Evolutionary conservation across 2,113 vertebrate species (phyloP).

Genomic region (Macquaria ambigua): DNA sequence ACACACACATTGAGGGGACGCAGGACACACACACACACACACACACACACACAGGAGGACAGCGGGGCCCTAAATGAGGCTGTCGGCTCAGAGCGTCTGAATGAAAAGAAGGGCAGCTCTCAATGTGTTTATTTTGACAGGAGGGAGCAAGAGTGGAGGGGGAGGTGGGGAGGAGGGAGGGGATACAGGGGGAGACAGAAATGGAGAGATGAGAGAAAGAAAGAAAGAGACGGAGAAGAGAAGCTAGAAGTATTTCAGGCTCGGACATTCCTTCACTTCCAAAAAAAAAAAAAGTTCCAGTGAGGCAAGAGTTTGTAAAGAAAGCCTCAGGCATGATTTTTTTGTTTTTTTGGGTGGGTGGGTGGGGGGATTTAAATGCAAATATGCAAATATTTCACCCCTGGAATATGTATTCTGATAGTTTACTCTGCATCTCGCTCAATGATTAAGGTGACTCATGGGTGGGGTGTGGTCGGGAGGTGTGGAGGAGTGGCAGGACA

Average conservation of each 20-base stretch:
- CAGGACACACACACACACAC: constrained; percentile 28
- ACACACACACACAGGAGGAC: constrained; percentile 40
- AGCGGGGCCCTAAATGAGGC: constrained; percentile 68
- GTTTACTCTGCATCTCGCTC: neutral
- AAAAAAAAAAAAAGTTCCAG: constrained; percentile 61
- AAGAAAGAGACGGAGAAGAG: constrained; percentile 19
- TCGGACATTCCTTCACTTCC: constrained; percentile 65
- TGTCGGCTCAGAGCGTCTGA: constrained; percentile 55
- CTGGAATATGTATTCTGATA: neutral
- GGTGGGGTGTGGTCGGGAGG: neutral
- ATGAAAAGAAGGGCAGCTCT: constrained; percentile 77
- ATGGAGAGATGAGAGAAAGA: constrained; percentile 57
- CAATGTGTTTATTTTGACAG: constrained; percentile 85
- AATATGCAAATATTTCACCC: constrained; percentile 25
- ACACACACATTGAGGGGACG: constrained; percentile 39
- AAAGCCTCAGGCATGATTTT: neutral
- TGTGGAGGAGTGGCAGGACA: constrained; percentile 11
- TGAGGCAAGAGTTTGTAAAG: constrained; percentile 21
- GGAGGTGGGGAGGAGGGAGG: neutral
- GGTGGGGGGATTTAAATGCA: neutral
- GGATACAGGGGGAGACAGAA: constrained; percentile 38
- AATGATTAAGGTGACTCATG: constrained; percentile 8
- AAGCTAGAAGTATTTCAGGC: constrained; percentile 54
- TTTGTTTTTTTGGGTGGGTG: neutral
- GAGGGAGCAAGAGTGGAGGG: constrained; percentile 59